These are phyloP conservation scores for Rhorus exstirpatorius DNA, from an alignment of 2,888 invertebrate genomes.

Conservation along the genomic window DNA sequence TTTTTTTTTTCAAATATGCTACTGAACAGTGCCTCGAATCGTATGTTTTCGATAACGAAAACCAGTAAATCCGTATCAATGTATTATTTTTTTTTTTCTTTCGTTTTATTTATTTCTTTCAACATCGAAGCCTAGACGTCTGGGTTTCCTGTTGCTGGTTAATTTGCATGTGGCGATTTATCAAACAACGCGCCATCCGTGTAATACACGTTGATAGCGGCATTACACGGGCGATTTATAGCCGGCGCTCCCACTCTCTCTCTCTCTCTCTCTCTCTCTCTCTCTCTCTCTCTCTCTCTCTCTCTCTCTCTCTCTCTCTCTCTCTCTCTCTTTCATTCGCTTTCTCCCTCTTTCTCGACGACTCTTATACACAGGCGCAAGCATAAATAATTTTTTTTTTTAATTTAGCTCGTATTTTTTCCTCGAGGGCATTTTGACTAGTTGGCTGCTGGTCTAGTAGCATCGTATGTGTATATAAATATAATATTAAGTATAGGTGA, in stretches of 20 bases:
- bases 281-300: slow-evolving; percentile 27
- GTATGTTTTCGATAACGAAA: slow-evolving; percentile 45
- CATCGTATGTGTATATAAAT: slow-evolving; percentile 32
- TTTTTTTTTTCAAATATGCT: slow-evolving; percentile 29
- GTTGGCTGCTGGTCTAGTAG: slow-evolving; percentile 60
- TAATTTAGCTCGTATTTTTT: slow-evolving; percentile 54
- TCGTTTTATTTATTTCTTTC: not conserved
- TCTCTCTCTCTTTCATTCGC: too few relatives aligned
- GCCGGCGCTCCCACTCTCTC: slow-evolving; percentile 70
- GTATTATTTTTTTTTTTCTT: not conserved
- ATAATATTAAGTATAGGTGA: slow-evolving; percentile 28
- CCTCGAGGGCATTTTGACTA: slow-evolving; percentile 38
- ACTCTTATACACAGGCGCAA: not conserved
- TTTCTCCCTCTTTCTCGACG: not conserved
- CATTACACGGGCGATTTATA: slow-evolving; percentile 83
- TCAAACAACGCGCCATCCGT: slow-evolving; percentile 84
- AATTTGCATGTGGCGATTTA: slow-evolving; percentile 84
- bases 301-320: slow-evolving; percentile 48
- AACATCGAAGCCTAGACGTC: slow-evolving; percentile 57
- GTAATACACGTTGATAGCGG: slow-evolving; percentile 85
- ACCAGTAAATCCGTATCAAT: slow-evolving; percentile 23
- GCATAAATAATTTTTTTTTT: slow-evolving; percentile 24
- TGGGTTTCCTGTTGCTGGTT: slow-evolving; percentile 62
- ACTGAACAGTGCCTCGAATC: slow-evolving; percentile 29
- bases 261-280: slow-evolving; percentile 44